Base-by-base conservation (phyloP, 1,140 invertebrate genomes). In the Cotesia typhae region DNA sequence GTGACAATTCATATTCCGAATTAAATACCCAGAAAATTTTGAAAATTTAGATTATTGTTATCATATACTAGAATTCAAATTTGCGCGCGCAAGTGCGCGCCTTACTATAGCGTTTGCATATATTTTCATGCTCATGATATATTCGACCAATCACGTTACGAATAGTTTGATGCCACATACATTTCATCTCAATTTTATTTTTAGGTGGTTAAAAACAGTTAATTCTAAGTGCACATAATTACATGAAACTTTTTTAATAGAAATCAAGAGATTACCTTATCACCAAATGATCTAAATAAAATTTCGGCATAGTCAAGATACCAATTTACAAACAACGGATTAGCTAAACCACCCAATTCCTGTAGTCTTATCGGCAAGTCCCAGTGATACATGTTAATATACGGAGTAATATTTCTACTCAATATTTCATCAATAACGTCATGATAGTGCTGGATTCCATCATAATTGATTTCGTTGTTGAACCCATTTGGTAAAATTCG, bases 361-460 rank as follows among this genome's bases (percentile, higher is more conserved):
- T 79, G 72, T 1, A 91, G 74, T 1, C 80, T 47, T 71, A 88
- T 86, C 0, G 89, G 90, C 64, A 90, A 76, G 79, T 90, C 90
- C 87, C 89, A 90, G 77, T 90, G 89, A 74, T 86, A 89, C 17
- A 90, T 79, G 4, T 89, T 89, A 9, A 90, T 87, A 67, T 88
- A 80, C 3, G 89, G 89, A 57, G 84, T 83, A 36, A 90, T 89
- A 28, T 86, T 84, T 14, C 83, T 86, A 65, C 79, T 82, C 4
- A 89, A 38, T 9, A 92, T 81, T 67, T 87, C 89, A 77, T 91
- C 80, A 12, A 92, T 90, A 0, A 92, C 47, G 28, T 81, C 84
- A 36, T 90, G 89, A 76, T 92, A 92, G 77, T 91, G 91, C 53
- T 85, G 82, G 6, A 90, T 85, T 7, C 87, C 88, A 10, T 79